Evolutionary conservation across 2,113 vertebrate genomes (phyloP), one percentile per base, ranked within the genome.

Genomic region (Dicrurus megarhynchus): DNA sequence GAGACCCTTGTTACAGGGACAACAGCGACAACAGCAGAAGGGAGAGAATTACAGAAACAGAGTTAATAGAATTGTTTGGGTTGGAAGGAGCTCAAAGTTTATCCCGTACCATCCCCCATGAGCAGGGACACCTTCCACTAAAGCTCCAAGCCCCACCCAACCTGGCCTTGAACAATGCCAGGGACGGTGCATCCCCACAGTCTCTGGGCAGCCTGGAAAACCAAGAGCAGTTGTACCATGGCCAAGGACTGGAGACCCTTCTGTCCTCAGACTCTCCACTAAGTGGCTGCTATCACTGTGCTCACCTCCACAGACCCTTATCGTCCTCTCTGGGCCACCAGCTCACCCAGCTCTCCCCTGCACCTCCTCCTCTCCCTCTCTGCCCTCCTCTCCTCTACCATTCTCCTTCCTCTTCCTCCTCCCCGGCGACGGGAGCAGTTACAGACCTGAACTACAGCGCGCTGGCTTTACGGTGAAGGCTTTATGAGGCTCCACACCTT

Each of bases 1-100:
- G 99, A 83, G 99, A 99, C 56, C 99, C 99, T 98, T 98, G 97
- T 80, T 67, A 53, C 77, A 94, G 94, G 65, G 97, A 92, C 97
- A 46, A 95, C 17, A 23, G 71, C 37, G 95, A 47, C 57, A 67
- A 86, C 56, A 75, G 91, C 84, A 95, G 88, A 60, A 94, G 37
- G 71, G 76, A 90, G 77, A 97, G 76, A 93, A 76, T 90, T 37
- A 42, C 15, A 76, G 49, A 55, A 83, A 61, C 8, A 55, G 41
- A 55, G 37, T 70, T 20, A 16, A 37, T 3, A 16, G 18, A 49
- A 50, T 21, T 35, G 35, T 24, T 23, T 70, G 49, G 41, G 32
- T 55, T 63, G 27, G 64, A 55, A 76, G 22, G 26, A 88, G 18
- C 14, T 33, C 22, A 7, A 27, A 61, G 63, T 41, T 68, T 44